phyloP scores from a whole-genome alignment of 1,140 invertebrate species.

The Nomia melanderi region DNA sequence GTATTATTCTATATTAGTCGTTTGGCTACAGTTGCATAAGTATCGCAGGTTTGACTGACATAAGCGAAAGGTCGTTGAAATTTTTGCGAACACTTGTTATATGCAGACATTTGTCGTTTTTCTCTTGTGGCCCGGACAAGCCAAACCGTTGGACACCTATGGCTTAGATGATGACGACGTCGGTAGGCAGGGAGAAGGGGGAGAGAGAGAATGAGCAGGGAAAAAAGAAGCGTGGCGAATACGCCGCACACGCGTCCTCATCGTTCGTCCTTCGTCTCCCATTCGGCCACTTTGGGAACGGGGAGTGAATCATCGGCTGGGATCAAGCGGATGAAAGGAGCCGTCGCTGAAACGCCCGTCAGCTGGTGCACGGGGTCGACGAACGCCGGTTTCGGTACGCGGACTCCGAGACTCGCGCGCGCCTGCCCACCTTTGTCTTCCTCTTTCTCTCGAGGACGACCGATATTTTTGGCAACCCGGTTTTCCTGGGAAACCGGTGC shows the following conservation, averaged over 20 bases:
- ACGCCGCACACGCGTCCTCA: constrained; percentile 38
- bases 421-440: constrained; percentile 12
- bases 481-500: no score
- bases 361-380: constrained; percentile 50
- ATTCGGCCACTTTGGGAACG: constrained; percentile 34
- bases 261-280: constrained; percentile 48
- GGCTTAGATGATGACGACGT: no score
- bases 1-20: no score
- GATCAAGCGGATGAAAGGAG: constrained; percentile 41
- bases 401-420: background rate
- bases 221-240: constrained; percentile 32
- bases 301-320: constrained; percentile 41
- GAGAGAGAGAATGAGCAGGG: background rate
- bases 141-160: no score
- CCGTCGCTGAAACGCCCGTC: constrained; percentile 28
- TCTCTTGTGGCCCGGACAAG: no score
- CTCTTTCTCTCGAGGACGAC: no score
- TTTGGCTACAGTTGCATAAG: no score
- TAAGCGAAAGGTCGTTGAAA: no score
- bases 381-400: constrained; percentile 19
- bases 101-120: no score
- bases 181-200: background rate
- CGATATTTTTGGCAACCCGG: background rate
- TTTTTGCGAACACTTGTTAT: no score
- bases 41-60: no score